phyloP scores from a whole-genome alignment of 2,113 vertebrate species.

The Narcine bancroftii region DNA sequence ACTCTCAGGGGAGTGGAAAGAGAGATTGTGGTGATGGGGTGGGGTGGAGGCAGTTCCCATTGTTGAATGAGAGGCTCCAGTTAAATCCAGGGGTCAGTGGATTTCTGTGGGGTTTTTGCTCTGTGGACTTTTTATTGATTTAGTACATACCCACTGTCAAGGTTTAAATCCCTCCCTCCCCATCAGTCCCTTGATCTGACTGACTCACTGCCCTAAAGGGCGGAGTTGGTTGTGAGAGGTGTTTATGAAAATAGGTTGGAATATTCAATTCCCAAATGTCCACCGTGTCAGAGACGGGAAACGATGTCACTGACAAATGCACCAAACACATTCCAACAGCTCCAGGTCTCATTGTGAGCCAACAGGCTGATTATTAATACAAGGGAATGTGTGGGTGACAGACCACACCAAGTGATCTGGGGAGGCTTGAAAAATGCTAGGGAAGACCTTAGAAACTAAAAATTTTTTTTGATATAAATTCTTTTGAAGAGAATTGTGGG shows the following conservation, averaged over 20 bases:
- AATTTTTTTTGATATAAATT: conserved; percentile 1
- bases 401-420: not conserved
- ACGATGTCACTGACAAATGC: not conserved
- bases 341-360: not conserved
- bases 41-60: too few relatives aligned
- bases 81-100: too few relatives aligned
- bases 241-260: not conserved
- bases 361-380: not conserved
- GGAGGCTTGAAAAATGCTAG: not conserved
- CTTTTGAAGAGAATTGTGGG: conserved; percentile 32
- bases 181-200: too few relatives aligned
- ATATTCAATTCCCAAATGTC: not conserved
- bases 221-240: not conserved
- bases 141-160: too few relatives aligned
- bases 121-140: too few relatives aligned
- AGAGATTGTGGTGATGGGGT: too few relatives aligned
- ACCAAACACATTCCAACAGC: not conserved
- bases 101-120: too few relatives aligned
- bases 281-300: not conserved
- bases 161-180: too few relatives aligned
- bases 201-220: not conserved
- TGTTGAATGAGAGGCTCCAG: too few relatives aligned
- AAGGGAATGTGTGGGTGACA: too few relatives aligned
- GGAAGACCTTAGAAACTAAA: conserved; percentile 32
- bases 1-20: too few relatives aligned